These are phyloP conservation scores for Nothocercus nigrocapillus DNA, from an alignment of 2,113 vertebrate genomes.

Conservation along the genomic window DNA sequence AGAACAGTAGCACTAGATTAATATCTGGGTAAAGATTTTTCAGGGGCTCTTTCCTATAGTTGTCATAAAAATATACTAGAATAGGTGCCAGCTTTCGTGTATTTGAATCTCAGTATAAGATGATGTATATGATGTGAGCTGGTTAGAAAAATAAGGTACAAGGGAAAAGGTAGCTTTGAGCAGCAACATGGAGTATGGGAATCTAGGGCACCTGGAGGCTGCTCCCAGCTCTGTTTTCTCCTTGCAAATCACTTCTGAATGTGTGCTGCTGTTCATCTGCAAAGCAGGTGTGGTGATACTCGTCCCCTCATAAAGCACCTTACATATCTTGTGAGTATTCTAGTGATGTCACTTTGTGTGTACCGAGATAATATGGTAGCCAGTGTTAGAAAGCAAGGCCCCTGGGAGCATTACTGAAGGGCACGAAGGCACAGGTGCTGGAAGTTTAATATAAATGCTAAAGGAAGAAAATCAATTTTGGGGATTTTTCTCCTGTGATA, in stretches of 20 bases:
- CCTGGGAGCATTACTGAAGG: neutral
- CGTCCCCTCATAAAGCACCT: neutral
- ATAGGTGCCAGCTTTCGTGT: neutral
- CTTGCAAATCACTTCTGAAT: neutral
- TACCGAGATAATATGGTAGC: neutral
- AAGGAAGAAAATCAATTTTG: neutral
- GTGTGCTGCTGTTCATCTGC: neutral
- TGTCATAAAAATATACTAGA: neutral
- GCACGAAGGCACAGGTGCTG: neutral
- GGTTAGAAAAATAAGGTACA: neutral
- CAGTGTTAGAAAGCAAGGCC: neutral
- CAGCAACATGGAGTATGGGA: neutral
- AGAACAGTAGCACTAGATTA: neutral
- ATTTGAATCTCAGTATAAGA: neutral
- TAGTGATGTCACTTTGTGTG: accelerated
- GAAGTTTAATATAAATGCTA: neutral
- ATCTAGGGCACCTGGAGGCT: neutral
- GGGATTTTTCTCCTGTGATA: neutral
- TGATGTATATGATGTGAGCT: neutral
- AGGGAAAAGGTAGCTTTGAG: neutral
- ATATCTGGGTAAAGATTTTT: neutral
- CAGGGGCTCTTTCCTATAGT: neutral
- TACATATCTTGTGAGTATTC: neutral
- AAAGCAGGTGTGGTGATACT: neutral
- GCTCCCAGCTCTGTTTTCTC: neutral